These are phyloP conservation scores for Meta bourneti DNA, from an alignment of 2,888 invertebrate species.

Conservation along the genomic window DNA sequence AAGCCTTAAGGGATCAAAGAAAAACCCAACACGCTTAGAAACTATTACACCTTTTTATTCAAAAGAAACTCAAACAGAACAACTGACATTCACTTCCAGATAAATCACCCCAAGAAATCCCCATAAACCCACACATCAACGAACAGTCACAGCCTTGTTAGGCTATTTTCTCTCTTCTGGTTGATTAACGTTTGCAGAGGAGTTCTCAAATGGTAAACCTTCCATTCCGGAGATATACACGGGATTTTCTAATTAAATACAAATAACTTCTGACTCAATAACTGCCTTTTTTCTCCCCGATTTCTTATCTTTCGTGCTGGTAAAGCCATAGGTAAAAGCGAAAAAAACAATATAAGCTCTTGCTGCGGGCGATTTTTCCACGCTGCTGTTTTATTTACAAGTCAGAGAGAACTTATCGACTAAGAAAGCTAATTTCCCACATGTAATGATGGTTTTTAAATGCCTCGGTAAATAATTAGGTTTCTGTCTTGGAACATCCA, in stretches of 20 bases:
- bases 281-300: background rate
- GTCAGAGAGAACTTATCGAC: constrained; percentile 27
- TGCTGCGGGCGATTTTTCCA: background rate
- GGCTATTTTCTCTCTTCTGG: background rate
- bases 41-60: background rate
- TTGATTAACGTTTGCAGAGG: background rate
- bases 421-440: constrained; percentile 42
- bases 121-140: background rate
- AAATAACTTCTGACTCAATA: constrained; percentile 1
- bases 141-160: background rate
- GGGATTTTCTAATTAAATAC: background rate
- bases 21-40: background rate
- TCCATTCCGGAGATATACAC: background rate
- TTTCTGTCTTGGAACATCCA: constrained; percentile 24
- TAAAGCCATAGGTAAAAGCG: background rate
- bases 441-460: constrained; percentile 42
- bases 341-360: background rate
- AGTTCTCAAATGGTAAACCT: background rate
- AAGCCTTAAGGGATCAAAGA: background rate
- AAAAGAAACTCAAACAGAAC: background rate
- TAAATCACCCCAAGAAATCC: background rate
- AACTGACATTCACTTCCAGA: background rate
- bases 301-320: background rate
- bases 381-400: constrained; percentile 18
- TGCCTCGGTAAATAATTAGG: constrained; percentile 26